Conservation (phyloP, 23 tunicate genomes). For the Ciona savignyi region DNA sequence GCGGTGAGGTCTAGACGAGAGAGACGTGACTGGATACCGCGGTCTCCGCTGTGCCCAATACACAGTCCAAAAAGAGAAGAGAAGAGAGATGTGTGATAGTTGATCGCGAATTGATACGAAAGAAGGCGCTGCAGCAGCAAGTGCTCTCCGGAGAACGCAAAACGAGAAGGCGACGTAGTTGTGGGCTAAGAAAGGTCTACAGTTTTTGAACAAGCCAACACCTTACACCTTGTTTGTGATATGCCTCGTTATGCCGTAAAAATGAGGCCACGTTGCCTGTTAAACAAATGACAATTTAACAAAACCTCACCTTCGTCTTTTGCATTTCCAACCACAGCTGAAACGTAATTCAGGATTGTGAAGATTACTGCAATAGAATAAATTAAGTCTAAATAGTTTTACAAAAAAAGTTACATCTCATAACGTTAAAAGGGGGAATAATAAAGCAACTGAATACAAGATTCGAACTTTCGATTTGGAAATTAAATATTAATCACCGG, state of each 20-base stretch:
- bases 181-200: too few species aligned
- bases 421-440: too few species aligned
- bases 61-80: not conserved
- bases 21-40: not conserved
- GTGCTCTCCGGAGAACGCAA: too few species aligned
- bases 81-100: not conserved
- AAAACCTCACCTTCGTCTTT: not conserved
- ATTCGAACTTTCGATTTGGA: not conserved
- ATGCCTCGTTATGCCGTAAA: too few species aligned
- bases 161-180: too few species aligned
- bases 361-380: not conserved
- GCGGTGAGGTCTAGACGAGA: not conserved
- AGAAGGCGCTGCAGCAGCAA: not conserved
- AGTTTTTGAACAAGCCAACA: too few species aligned
- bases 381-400: too few species aligned
- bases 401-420: not conserved
- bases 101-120: not conserved
- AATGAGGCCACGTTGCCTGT: too few species aligned
- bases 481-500: not conserved
- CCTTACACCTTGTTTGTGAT: too few species aligned
- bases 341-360: not conserved
- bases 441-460: too few species aligned
- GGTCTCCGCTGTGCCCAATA: too few species aligned
- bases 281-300: too few species aligned
- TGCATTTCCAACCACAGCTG: not conserved